Evolutionary conservation across 1,140 invertebrate genomes (phyloP).

Genomic region (Eubasilissa regina): DNA sequence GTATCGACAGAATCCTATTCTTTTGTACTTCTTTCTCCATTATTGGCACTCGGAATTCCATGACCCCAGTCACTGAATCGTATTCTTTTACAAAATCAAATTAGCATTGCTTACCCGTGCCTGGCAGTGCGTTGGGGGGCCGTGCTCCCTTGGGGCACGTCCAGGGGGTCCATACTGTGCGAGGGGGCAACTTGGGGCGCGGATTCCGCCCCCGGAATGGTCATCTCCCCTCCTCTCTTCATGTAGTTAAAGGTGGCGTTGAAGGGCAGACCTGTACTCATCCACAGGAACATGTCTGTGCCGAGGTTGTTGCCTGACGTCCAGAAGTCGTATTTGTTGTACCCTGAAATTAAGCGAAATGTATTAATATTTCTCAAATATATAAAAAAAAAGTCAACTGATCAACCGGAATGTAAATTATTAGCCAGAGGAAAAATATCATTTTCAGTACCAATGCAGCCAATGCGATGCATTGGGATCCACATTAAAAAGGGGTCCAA

Average conservation of each 20-base stretch:
- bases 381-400: no score
- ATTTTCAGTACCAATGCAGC: no score
- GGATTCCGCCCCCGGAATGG: constrained; percentile 63
- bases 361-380: no score
- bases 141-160: constrained; percentile 77
- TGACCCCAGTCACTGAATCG: no score
- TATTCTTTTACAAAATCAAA: no score
- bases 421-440: no score
- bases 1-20: no score
- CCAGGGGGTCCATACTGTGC: constrained; percentile 72
- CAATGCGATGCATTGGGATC: no score
- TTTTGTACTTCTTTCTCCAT: no score
- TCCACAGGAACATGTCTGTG: constrained; percentile 90
- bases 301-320: constrained; percentile 90
- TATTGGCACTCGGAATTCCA: no score
- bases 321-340: constrained; percentile 89
- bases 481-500: no score
- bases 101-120: constrained; percentile 76
- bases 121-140: constrained; percentile 83
- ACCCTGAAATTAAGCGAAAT: constrained; percentile 70
- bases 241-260: constrained; percentile 90
- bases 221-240: constrained; percentile 72
- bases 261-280: constrained; percentile 89
- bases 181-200: constrained; percentile 63
- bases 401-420: no score